Evolutionary conservation across 2,888 invertebrate species (phyloP), one percentile per base, ranked within the genome.

Genomic region (Cerceris ruficornis): DNA sequence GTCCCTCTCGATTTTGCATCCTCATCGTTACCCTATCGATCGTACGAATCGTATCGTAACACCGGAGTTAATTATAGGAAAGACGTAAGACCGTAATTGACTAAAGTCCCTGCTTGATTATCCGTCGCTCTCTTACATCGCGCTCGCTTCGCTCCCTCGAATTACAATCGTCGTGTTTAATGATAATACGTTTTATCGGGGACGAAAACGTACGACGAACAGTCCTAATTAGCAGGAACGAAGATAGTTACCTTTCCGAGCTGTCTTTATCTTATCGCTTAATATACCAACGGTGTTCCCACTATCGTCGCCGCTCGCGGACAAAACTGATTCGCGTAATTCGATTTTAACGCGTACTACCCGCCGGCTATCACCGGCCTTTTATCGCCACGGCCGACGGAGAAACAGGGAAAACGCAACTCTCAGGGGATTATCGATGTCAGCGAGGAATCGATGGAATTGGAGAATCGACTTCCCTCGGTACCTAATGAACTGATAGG

Each of bases 351-450:
- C 81, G 74, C 77, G 74, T 67, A 69, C 55, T 41, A 28, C 28
- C 28, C 28, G 28, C 61, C 57, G 54, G 60, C 77, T 75, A 82
- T 82, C 81, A 11, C 46, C 9, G 49, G 8, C n/a, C 59, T 61
- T 74, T 81, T 81, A 81, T 81, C 81, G 57, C 61, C 43, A 81
- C 75, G 72, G n/a, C n/a, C n/a, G n/a, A n/a, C n/a, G n/a, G n/a
- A n/a, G n/a, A n/a, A 80, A 67, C 70, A 15, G n/a, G 70, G 17
- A 54, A 58, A 11, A 58, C 28, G 54, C 17, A 41, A 42, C 28
- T 28, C 28, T 28, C 54, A 49, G 39, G 17, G 60, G 42, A 70
- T 59, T 62, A 15, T 17, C 28, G 64, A 59, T 67, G 70, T 70
- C 14, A 52, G 1, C 49, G 15, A 42, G 50, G 42, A 65, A 80